Conservation (phyloP, 2,888 invertebrate genomes). For the Malthinus flaveolus region DNA sequence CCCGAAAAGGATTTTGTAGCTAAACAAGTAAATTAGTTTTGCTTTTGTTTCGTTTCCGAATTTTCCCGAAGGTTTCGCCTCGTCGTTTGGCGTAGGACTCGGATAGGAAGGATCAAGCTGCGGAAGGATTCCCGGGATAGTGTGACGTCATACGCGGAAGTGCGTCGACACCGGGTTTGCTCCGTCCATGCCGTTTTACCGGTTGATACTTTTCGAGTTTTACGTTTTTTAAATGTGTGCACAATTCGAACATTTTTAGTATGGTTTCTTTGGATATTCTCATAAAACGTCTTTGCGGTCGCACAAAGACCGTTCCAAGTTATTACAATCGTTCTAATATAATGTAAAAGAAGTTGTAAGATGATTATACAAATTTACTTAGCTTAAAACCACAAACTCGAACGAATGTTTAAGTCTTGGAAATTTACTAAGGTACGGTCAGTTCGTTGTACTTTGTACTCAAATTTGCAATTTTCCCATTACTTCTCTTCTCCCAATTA, state of each 20-base stretch:
- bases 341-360: conserved; percentile 7
- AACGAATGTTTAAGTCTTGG: conserved; percentile 52
- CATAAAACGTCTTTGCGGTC: no score
- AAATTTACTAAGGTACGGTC: conserved; percentile 49
- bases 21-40: conserved; percentile 5
- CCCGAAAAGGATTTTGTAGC: not conserved
- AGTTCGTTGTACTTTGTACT: conserved; percentile 29
- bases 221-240: conserved; percentile 18
- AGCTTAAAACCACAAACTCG: conserved; percentile 19
- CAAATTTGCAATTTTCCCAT: conserved; percentile 4
- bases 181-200: conserved; percentile 46
- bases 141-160: conserved; percentile 55
- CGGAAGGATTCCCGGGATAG: conserved; percentile 52
- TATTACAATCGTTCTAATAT: no score
- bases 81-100: conserved; percentile 34
- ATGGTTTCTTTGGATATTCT: no score
- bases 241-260: not conserved
- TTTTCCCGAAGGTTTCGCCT: conserved; percentile 30
- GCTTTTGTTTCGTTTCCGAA: conserved; percentile 17
- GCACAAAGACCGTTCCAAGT: no score
- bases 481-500: no score
- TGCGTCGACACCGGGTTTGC: conserved; percentile 37
- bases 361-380: conserved; percentile 15
- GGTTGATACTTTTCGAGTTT: conserved; percentile 19
- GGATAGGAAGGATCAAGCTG: conserved; percentile 44